Conservation (phyloP, 2,113 vertebrate genomes). For the Chelonoidis abingdonii region DNA sequence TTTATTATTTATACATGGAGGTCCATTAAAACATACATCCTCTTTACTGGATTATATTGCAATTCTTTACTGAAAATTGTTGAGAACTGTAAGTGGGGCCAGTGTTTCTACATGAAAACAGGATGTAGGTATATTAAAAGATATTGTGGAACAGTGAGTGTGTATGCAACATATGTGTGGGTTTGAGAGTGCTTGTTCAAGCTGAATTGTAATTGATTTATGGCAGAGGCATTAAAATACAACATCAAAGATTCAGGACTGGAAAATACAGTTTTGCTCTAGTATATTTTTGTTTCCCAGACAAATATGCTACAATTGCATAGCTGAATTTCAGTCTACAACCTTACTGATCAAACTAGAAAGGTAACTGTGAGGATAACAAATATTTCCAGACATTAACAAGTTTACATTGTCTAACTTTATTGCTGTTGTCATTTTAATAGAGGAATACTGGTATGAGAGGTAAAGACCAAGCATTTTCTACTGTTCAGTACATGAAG, state of each 20-base stretch:
- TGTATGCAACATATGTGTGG: rapidly evolving
- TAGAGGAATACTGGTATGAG: not conserved
- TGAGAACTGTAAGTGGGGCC: not conserved
- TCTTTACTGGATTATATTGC: not conserved
- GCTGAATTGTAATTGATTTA: not conserved
- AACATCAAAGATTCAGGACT: not conserved
- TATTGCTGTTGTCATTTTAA: not conserved
- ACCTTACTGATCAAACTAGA: not conserved
- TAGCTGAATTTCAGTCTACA: not conserved
- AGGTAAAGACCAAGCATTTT: not conserved
- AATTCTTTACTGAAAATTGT: not conserved
- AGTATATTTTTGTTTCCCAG: not conserved
- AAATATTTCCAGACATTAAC: not conserved
- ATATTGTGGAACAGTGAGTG: not conserved
- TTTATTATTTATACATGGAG: slow-evolving; percentile 14
- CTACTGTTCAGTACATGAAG: not conserved
- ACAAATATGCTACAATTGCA: not conserved
- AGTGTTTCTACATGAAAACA: not conserved
- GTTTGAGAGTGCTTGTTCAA: not conserved
- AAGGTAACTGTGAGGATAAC: not conserved
- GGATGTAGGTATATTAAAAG: not conserved
- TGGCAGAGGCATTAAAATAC: not conserved
- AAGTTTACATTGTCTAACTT: not conserved
- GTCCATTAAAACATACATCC: not conserved
- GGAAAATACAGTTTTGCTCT: not conserved